Conservation (phyloP, 2,888 invertebrate species). For the Ophraella communa region DNA sequence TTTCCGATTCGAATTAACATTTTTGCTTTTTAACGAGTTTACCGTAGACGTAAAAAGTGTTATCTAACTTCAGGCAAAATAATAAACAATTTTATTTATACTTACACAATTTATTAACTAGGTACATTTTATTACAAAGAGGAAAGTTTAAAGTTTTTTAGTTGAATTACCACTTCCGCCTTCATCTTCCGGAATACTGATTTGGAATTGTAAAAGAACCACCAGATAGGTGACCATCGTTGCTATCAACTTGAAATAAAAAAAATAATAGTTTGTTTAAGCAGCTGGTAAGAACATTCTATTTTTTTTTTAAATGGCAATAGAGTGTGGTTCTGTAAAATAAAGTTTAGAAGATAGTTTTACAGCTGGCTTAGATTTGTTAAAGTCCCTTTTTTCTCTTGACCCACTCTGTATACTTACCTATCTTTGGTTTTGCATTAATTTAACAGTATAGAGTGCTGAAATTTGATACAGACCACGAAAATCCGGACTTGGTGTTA, state of each 20-base stretch:
- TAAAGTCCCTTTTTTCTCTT: no score
- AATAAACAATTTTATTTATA: no score
- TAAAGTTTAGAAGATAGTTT: no score
- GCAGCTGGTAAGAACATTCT: no score
- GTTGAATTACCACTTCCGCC: background rate
- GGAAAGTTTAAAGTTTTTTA: background rate
- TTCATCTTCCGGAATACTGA: slow-evolving; percentile 73
- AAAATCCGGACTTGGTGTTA: slow-evolving; percentile 15
- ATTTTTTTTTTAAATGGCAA: no score
- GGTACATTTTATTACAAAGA: background rate
- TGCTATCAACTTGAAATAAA: slow-evolving; percentile 66
- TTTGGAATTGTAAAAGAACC: slow-evolving; percentile 77
- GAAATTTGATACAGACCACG: slow-evolving; percentile 20
- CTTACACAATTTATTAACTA: no score
- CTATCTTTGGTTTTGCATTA: background rate
- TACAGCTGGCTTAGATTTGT: no score
- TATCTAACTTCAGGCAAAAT: no score
- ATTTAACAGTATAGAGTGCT: background rate
- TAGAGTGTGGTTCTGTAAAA: no score
- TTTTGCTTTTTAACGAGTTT: no score
- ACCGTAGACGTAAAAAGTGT: background rate
- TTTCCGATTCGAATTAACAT: background rate
- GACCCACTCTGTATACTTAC: no score
- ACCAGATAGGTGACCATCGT: slow-evolving; percentile 81
- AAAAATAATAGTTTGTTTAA: background rate